Evolutionary conservation across 2,113 vertebrate genomes (phyloP).

Genomic region (Gymnorhina tibicen): DNA sequence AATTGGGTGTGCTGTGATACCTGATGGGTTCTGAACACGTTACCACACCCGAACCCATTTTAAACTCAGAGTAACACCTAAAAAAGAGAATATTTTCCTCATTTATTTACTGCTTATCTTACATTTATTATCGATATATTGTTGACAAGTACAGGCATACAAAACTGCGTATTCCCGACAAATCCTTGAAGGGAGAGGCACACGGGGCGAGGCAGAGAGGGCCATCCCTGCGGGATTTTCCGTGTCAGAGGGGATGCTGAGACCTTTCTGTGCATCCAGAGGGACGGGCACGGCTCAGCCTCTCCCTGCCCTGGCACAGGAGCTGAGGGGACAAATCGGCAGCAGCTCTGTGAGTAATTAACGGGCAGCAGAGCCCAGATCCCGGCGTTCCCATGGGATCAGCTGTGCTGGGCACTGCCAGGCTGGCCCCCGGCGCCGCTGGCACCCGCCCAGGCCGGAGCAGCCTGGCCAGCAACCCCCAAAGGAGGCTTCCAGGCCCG

Average conservation of each 20-base stretch:
- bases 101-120: background rate
- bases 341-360: background rate
- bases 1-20: background rate
- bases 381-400: background rate
- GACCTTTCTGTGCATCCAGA: fast-evolving
- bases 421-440: background rate
- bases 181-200: background rate
- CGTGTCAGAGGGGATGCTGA: background rate
- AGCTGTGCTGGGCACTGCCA: background rate
- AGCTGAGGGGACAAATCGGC: background rate
- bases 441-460: background rate
- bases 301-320: background rate
- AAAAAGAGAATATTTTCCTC: background rate
- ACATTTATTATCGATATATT: background rate
- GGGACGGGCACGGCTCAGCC: fast-evolving
- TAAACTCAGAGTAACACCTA: background rate
- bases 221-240: background rate
- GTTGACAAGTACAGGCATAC: background rate
- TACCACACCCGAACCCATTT: background rate
- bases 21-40: background rate
- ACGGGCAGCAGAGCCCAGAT: background rate
- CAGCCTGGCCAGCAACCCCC: background rate
- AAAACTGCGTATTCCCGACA: fast-evolving
- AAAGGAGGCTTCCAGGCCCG: fast-evolving
- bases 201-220: background rate